Evolutionary conservation across 2,888 invertebrate genomes (phyloP), one percentile per base, ranked within the genome.

Genomic region (Dermolepida albohirtum): DNA sequence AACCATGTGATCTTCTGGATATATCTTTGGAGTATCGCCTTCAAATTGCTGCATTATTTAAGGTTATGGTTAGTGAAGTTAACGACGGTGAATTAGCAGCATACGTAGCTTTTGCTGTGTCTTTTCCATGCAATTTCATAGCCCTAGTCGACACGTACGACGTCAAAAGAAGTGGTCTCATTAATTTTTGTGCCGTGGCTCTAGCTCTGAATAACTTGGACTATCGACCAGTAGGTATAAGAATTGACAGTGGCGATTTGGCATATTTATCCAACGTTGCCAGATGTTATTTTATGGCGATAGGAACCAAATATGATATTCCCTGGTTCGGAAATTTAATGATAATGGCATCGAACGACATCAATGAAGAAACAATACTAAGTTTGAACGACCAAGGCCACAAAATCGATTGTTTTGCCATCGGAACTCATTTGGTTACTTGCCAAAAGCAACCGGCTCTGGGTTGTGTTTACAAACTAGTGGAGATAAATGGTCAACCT

Each of bases 81-180:
- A 96, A 92, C 77, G 92, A 94, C 80, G 97, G 98, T 44, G 98
- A 99, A 85, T 85, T 99, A 72, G 95, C 96, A 39, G 97, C 98
- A 11, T 94, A 98, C 82, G 91, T 93, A 76, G 93, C 94, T 55
- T 95, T 92, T 84, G 98, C 98, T 64, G 89, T 94, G 80, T 96
- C 98, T 68, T 98, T 98, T 85, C 98, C 98, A 1, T 88, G 93
- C 77, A 91, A 92, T 76, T 97, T 98, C 86, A 88, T 96, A 85
- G 97, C 97, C 63, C 89, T 99, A 74, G 94, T 99, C 82, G 98
- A 99, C 85, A 99, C 98, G 77, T 99, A 99, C 86, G 98, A 99
- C 89, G 96, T 97, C 81, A 92, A 96, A 87, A 95, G 94, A 88
- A 97, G 97, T 85, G 98, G 98, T 8, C 85, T 98, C 68, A 86